phyloP scores from a whole-genome alignment of 2,888 invertebrate genomes.

The Augochlorella aurata region DNA sequence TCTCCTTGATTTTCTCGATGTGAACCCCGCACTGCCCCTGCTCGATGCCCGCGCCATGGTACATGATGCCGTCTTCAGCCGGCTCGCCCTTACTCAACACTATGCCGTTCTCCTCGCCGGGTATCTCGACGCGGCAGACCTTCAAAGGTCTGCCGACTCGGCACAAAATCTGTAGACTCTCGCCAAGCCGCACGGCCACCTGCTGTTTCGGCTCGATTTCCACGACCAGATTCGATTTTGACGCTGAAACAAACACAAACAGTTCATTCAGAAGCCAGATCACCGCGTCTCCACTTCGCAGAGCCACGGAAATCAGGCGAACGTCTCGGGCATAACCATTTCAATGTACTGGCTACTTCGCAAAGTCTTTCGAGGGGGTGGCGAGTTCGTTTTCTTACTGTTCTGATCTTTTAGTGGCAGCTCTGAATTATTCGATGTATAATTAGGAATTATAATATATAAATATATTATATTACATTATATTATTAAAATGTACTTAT shows the following conservation, averaged over 20 bases:
- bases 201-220: constrained; percentile 81
- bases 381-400: too few species aligned
- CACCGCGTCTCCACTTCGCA: too few species aligned
- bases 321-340: too few species aligned
- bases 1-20: constrained; percentile 86
- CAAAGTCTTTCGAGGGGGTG: too few species aligned
- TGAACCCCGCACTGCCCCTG: constrained; percentile 89
- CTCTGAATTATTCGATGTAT: too few species aligned
- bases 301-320: too few species aligned
- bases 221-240: constrained; percentile 56
- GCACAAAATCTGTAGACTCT: constrained; percentile 85
- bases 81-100: constrained; percentile 61
- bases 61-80: constrained; percentile 77
- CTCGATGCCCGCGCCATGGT: constrained; percentile 83
- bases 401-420: too few species aligned
- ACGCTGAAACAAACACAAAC: constrained; percentile 42
- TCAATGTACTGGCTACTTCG: too few species aligned
- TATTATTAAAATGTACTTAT: too few species aligned
- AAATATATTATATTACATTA: too few species aligned
- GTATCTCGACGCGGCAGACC: constrained; percentile 84
- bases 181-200: constrained; percentile 84
- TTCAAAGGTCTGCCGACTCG: constrained; percentile 84
- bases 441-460: too few species aligned
- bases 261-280: not conserved
- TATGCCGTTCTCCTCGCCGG: constrained; percentile 66